Base-by-base conservation (phyloP, 2,888 invertebrate species). In the Leuctra nigra region DNA sequence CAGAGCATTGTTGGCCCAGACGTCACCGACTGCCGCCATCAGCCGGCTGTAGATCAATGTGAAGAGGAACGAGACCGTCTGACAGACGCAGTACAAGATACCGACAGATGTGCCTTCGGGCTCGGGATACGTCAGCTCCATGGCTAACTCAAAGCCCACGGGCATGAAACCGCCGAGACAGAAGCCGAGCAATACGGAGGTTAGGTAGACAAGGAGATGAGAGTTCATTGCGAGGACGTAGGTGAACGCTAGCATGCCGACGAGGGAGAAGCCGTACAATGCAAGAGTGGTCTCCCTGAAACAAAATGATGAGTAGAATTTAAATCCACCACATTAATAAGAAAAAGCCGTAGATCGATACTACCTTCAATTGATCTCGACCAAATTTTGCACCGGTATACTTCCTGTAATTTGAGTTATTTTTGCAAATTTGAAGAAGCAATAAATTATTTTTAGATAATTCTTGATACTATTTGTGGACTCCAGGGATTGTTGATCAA, bases 221-320 rank as follows among this genome's bases (percentile, higher is more conserved):
- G 79, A 72, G 11, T 86, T 86, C 55, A 83, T 78, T 66, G 84
- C 79, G 57, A 99, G 73, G 0, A 92, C 92, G 70, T 95, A 90
- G 0, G 96, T 91, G 73, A 93, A 97, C 47, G 88, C 79, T 64
- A 96, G 75, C 95, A 97, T 95, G 61, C 96, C 95, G 46, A 89
- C 72, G 64, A 92, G 83, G 0, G 97, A 92, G 61, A 92, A 84
- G 0, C 87, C 75, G 71, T 99, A 99, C 9, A 98, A 88, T 0
- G 83, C 85, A 16, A 98, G 75, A 2, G 97, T 96, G 4, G 95
- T 96, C 74, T 91, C 89, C 68, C 91, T 91, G 72, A 14, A 76
- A 75, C 58, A 61, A n/a, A n/a, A n/a, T n/a, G n/a, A n/a, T n/a
- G 35, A 59, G 59, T 52, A 50, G 48, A 24, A 9, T 46, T 1